phyloP scores from a whole-genome alignment of 2,888 invertebrate species.

The Tinea pellionella region DNA sequence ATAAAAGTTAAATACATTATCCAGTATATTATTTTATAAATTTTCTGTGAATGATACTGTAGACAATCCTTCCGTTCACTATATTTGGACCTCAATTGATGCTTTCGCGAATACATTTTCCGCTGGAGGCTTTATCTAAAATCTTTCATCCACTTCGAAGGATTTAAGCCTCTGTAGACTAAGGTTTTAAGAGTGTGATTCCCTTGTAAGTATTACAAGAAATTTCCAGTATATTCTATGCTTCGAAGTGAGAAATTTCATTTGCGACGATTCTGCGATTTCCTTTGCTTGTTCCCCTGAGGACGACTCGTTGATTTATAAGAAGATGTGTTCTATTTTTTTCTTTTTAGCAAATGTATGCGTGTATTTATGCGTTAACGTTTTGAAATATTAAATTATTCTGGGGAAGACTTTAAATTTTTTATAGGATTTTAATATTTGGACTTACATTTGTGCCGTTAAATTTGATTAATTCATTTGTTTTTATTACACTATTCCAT shows the following conservation, averaged over 20 bases:
- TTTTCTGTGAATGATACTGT: neutral
- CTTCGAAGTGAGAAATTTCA: conserved; percentile 59
- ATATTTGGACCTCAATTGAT: conserved; percentile 51
- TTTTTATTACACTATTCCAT: too few relatives aligned
- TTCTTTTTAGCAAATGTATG: conserved; percentile 19
- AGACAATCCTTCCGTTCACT: conserved; percentile 24
- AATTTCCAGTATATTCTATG: conserved; percentile 41
- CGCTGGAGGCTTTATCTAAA: conserved; percentile 36
- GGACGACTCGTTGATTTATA: conserved; percentile 54
- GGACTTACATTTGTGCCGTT: too few relatives aligned
- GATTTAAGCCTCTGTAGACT: conserved; percentile 19
- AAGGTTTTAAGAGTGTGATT: conserved; percentile 21
- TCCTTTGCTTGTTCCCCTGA: conserved; percentile 40
- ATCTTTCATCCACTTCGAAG: conserved; percentile 19
- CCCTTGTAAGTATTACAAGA: conserved; percentile 17
- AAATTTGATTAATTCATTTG: too few relatives aligned
- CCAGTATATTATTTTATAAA: too few relatives aligned
- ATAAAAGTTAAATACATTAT: too few relatives aligned
- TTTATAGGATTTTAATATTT: too few relatives aligned
- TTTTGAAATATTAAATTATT: too few relatives aligned
- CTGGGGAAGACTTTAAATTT: too few relatives aligned
- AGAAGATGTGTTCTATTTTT: conserved; percentile 31
- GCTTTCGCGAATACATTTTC: conserved; percentile 49
- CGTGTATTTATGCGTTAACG: neutral
- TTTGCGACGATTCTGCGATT: conserved; percentile 62